Percentiles rank a stretch among this genome's conserved stretches.
Evolutionary conservation across 2,888 invertebrate genomes (phyloP).

Genomic region (Halictus quadricinctus): DNA sequence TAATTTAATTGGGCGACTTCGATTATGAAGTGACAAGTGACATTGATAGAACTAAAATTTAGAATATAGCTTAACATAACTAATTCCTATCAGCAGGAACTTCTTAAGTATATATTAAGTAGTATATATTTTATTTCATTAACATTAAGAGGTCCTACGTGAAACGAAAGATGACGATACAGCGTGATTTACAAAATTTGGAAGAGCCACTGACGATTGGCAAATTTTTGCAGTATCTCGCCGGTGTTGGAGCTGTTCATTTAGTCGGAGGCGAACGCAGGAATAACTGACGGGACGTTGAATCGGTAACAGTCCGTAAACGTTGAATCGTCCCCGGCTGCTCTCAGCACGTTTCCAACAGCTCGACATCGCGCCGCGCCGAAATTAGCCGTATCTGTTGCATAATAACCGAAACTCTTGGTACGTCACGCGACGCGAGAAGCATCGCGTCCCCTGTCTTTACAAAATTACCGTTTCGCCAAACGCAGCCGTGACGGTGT

Average conservation of each 20-base stretch:
- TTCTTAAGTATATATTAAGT: too few species aligned
- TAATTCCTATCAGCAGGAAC: too few species aligned
- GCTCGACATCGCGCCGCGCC: conserved; percentile 3
- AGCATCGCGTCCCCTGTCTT: conserved; percentile 23
- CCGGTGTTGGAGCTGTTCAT: neutral
- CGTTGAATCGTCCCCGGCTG: conserved; percentile 22
- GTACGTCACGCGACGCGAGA: conserved; percentile 24
- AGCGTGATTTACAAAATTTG: neutral
- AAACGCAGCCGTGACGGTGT: conserved; percentile 16
- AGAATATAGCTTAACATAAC: too few species aligned
- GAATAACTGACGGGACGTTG: conserved; percentile 12
- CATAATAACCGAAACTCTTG: conserved; percentile 48
- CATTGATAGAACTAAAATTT: too few species aligned
- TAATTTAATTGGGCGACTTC: too few species aligned
- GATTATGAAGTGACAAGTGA: too few species aligned
- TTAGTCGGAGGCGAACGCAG: neutral
- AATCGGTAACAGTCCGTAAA: conserved; percentile 14
- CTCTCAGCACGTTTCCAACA: conserved; percentile 19
- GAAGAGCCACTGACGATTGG: neutral
- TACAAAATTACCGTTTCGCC: conserved; percentile 47
- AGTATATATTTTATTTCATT: too few species aligned
- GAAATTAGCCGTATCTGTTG: conserved; percentile 52
- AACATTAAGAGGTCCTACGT: neutral
- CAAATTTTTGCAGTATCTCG: neutral
- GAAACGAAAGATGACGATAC: neutral